Conservation (phyloP, 2,113 vertebrate species). For the Coracopsis vasa region DNA sequence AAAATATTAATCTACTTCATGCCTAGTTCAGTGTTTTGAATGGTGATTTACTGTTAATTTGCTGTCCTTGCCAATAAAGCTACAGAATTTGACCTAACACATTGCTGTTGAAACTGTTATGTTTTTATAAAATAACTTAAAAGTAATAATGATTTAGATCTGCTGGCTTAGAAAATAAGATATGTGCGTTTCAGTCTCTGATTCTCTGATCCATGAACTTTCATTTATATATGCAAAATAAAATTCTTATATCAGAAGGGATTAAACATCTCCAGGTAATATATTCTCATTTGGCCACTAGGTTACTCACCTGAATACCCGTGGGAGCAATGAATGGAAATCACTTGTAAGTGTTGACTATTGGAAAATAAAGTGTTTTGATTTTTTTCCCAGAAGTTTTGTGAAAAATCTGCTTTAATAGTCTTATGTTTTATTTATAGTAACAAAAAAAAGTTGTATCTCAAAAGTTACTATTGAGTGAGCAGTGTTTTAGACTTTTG, state of each 20-base stretch:
- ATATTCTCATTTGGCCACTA: not conserved
- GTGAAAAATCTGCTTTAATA: not conserved
- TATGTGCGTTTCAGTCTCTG: not conserved
- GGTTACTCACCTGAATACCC: not conserved
- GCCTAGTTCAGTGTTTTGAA: not conserved
- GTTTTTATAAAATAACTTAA: not conserved
- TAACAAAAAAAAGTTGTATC: not conserved
- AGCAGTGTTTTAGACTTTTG: not conserved
- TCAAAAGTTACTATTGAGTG: not conserved
- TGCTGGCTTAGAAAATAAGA: not conserved
- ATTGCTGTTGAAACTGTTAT: not conserved
- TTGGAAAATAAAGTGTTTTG: not conserved
- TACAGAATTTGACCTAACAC: not conserved
- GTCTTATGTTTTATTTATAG: not conserved
- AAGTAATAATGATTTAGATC: not conserved
- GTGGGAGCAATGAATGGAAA: not conserved
- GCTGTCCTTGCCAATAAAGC: not conserved
- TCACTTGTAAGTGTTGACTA: not conserved
- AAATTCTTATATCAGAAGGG: not conserved
- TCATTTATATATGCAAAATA: not conserved
- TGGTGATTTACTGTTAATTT: not conserved
- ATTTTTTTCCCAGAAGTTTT: not conserved
- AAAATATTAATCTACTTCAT: not conserved
- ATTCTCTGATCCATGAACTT: not conserved
- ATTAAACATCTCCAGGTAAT: not conserved